Conservation (phyloP, 2,888 invertebrate genomes). For the Electrophaes corylata region DNA sequence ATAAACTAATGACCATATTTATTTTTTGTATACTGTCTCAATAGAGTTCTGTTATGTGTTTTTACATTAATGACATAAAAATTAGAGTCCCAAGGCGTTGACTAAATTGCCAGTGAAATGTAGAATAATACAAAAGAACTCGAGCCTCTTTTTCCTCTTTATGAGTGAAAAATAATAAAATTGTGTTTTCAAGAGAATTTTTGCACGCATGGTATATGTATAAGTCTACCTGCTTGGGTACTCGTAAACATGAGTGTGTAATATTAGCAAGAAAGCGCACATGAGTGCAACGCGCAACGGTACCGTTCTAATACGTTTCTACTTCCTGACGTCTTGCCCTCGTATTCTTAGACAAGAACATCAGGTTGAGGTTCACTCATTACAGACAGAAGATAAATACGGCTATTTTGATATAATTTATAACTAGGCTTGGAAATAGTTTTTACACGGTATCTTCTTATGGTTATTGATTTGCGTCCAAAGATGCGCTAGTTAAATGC, state of each 20-base stretch:
- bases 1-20: too few relatives aligned
- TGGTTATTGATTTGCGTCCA: too few relatives aligned
- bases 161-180: neutral
- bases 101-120: neutral
- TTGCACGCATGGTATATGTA: neutral
- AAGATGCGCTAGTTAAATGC: too few relatives aligned
- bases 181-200: neutral
- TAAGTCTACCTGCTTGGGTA: neutral
- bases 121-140: neutral
- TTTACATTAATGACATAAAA: too few relatives aligned
- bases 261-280: conserved; percentile 15
- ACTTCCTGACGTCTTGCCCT: conserved; percentile 18
- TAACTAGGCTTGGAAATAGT: too few relatives aligned
- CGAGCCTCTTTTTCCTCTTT: neutral
- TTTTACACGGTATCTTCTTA: too few relatives aligned
- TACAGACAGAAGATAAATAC: too few relatives aligned
- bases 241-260: neutral
- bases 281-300: conserved; percentile 8
- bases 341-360: neutral
- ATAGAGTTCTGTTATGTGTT: too few relatives aligned
- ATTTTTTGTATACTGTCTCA: too few relatives aligned
- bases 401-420: too few relatives aligned
- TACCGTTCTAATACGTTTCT: conserved; percentile 18
- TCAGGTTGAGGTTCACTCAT: neutral
- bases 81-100: too few relatives aligned